Base-by-base conservation (phyloP, 2,113 vertebrate species). In the Nycticorax nycticorax region DNA sequence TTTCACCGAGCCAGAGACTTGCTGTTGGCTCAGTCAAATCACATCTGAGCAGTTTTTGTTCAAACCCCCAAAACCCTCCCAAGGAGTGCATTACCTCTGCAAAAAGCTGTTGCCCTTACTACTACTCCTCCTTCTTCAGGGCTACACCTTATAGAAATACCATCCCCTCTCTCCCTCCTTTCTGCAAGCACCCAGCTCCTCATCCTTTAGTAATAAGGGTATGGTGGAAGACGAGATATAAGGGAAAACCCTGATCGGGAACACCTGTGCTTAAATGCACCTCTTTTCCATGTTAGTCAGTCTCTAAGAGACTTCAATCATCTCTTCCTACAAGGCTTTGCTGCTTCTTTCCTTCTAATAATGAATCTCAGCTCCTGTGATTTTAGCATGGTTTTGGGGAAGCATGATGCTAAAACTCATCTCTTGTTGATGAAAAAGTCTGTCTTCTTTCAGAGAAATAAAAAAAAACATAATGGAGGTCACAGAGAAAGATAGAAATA, bases 121-220 rank as follows among this genome's bases (percentile, higher is more conserved):
- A 6, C 10, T 41, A 7, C 45, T n/a, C n/a, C n/a, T n/a, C n/a
- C n/a, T 63, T 35, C 35, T 79, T 23, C 45, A 39, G 9, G 5
- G 2, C n/a, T 10, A 28, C 10, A 3, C 7, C 18, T 43, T 27
- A 2, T 5, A 50, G 5, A 8, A 33, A 22, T 15, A 10, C 13
- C 5, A 39, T 23, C 41, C 60, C 24, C 17, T 53, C 28, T 12
- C 4, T 5, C 15, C 23, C 8, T 23, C 1, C 26, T 37, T 48
- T 28, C 47, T 41, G 2, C 8, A 47, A 53, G 22, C 39, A 60
- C 28, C 10, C 9, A 57, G 0, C 15, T 62, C 20, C 18, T 85
- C 17, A 27, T 90, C 20, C 12, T 62, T 43, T 57, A 2, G 13
- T 83, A n/a, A 28, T 3, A 28, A 62, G 14, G 17, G 19, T 14